Percentiles rank a stretch among this genome's conserved stretches.
Evolutionary conservation across 2,113 vertebrate species (phyloP).

Genomic region (Ailurus styani): DNA sequence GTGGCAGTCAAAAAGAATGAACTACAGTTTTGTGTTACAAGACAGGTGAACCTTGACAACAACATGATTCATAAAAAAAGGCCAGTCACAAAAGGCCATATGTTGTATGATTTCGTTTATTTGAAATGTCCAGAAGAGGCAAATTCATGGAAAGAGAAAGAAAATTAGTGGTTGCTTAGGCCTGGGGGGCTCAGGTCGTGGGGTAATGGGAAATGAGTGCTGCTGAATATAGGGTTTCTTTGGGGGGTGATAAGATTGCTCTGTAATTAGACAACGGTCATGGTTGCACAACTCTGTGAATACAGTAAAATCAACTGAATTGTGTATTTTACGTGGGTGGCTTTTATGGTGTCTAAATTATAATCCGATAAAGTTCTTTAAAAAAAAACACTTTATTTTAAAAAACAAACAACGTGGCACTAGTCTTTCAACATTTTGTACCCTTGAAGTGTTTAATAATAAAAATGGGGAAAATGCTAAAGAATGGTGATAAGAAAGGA

Average conservation of each 20-base stretch:
- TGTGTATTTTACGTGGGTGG: neutral
- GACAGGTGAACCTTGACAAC: neutral
- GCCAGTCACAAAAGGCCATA: neutral
- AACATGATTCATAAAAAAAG: neutral
- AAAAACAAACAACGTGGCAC: neutral
- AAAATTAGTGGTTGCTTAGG: neutral
- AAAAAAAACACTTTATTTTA: neutral
- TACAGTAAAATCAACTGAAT: neutral
- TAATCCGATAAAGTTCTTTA: neutral
- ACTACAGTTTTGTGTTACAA: neutral
- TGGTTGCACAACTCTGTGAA: neutral
- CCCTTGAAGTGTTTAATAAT: neutral
- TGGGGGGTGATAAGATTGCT: neutral
- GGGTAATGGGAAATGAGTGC: too few species aligned
- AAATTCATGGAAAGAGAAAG: neutral
- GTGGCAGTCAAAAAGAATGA: neutral
- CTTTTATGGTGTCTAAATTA: neutral
- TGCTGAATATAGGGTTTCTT: neutral
- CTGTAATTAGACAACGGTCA: neutral
- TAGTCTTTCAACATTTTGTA: neutral
- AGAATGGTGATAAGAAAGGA: neutral
- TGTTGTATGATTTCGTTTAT: neutral
- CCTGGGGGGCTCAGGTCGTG: fast-evolving
- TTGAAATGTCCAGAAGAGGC: neutral
- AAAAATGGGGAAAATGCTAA: neutral